Evolutionary conservation across 2,888 invertebrate genomes (phyloP).

Genomic region (Tetrapedia diversipes): DNA sequence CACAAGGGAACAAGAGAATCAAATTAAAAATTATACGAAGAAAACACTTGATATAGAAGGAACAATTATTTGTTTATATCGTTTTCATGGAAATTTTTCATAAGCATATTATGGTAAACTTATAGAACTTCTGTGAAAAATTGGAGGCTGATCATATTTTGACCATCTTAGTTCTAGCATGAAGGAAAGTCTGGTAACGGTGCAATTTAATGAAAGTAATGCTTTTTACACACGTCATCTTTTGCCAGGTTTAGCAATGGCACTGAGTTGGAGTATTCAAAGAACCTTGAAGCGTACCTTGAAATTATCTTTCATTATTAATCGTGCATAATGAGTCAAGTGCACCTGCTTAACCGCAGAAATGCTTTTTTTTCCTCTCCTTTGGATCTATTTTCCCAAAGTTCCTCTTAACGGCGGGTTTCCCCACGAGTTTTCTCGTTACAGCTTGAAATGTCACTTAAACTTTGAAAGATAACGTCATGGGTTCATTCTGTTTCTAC

Average conservation of each 20-base stretch:
- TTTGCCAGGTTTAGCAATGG: neutral
- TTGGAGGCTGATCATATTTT: too few species aligned
- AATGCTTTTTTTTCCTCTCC: neutral
- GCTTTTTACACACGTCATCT: neutral
- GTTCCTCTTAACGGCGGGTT: neutral
- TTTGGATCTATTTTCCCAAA: neutral
- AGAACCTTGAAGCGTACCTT: conserved; percentile 5
- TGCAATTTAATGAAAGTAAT: neutral
- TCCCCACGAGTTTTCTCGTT: neutral
- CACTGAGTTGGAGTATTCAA: neutral
- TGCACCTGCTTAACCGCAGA: neutral
- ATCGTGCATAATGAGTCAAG: neutral
- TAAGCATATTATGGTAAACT: too few species aligned
- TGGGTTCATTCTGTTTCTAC: neutral
- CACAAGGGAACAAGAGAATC: too few species aligned
- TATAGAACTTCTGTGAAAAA: too few species aligned
- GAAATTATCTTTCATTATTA: conserved; percentile 11
- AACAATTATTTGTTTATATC: too few species aligned
- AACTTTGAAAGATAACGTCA: neutral
- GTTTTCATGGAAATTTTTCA: too few species aligned
- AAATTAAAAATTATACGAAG: too few species aligned
- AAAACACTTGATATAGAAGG: too few species aligned
- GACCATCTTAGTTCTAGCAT: too few species aligned
- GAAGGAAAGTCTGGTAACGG: too few species aligned
- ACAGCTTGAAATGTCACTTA: too few species aligned